A percentile compares a stretch with the other conserved stretches of the same genome.
Evolutionary conservation across 2,888 invertebrate genomes (phyloP).

Genomic region (Neocrepidodera transversa): DNA sequence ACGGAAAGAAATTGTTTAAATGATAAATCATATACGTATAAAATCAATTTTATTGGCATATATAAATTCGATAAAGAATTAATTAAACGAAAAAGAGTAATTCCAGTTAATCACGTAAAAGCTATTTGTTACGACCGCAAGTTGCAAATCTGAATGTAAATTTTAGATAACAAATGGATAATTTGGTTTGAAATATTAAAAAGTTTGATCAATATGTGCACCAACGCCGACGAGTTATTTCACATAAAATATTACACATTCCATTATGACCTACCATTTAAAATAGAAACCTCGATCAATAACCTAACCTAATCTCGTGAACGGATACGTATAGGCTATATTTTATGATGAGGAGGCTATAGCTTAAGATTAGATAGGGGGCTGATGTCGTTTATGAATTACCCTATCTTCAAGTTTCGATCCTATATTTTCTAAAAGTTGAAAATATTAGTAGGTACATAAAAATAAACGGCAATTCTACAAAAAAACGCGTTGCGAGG

Average conservation of each 20-base stretch:
- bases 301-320: slow-evolving; percentile 8
- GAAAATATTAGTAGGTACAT: background rate
- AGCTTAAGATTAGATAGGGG: background rate
- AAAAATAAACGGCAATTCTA: too few species aligned
- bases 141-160: slow-evolving; percentile 18
- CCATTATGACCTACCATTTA: slow-evolving; percentile 5
- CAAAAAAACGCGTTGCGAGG: too few species aligned
- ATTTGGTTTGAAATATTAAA: slow-evolving; percentile 26
- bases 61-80: slow-evolving; percentile 3
- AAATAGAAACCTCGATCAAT: slow-evolving; percentile 6
- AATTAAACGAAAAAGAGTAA: slow-evolving; percentile 17
- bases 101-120: slow-evolving; percentile 26
- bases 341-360: background rate
- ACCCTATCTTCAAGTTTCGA: background rate
- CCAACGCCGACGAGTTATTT: background rate
- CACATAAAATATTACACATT: slow-evolving; percentile 6
- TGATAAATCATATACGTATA: background rate
- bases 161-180: slow-evolving; percentile 28
- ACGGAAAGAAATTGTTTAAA: too few species aligned
- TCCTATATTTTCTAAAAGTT: background rate
- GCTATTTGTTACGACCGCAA: slow-evolving; percentile 21
- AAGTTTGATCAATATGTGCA: slow-evolving; percentile 28
- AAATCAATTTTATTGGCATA: background rate
- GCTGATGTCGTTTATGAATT: too few species aligned
- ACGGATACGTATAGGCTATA: background rate